Conservation (phyloP, 2,113 vertebrate species). For the Emydocephalus ijimae region DNA sequence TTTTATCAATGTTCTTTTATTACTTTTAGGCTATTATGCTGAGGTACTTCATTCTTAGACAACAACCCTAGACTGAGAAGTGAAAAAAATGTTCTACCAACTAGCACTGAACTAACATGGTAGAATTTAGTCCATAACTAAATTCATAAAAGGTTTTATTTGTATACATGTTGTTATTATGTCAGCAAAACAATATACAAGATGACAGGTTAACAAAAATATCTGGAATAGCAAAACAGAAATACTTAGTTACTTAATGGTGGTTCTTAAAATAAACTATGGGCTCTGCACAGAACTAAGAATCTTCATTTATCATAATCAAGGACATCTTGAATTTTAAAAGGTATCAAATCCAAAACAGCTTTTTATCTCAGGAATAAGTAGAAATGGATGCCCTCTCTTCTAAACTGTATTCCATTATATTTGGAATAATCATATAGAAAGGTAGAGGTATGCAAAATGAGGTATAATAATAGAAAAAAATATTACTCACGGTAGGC, state of each 20-base stretch:
- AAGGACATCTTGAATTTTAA: background rate
- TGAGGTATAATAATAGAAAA: fast-evolving
- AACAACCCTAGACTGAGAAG: background rate
- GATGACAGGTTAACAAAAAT: background rate
- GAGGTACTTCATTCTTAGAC: background rate
- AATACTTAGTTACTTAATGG: background rate
- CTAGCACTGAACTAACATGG: background rate
- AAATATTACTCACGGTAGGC: constrained; percentile 86
- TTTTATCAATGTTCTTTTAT: background rate
- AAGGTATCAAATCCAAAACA: background rate
- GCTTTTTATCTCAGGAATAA: background rate
- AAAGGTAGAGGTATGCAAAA: background rate
- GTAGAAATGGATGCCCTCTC: background rate
- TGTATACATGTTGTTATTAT: background rate
- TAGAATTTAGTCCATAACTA: background rate
- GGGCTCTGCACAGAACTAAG: background rate
- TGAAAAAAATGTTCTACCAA: background rate
- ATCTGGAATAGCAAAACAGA: background rate
- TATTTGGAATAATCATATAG: background rate
- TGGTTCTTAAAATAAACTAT: background rate
- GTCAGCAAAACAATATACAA: background rate
- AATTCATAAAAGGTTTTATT: background rate
- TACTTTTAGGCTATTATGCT: background rate
- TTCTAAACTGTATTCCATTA: background rate
- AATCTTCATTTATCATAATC: background rate